Percentiles rank a stretch among this genome's conserved stretches.
These are phyloP conservation scores for Orthonychiurus folsomi DNA, from an alignment of 2,888 invertebrate species.

Conservation along the genomic window DNA sequence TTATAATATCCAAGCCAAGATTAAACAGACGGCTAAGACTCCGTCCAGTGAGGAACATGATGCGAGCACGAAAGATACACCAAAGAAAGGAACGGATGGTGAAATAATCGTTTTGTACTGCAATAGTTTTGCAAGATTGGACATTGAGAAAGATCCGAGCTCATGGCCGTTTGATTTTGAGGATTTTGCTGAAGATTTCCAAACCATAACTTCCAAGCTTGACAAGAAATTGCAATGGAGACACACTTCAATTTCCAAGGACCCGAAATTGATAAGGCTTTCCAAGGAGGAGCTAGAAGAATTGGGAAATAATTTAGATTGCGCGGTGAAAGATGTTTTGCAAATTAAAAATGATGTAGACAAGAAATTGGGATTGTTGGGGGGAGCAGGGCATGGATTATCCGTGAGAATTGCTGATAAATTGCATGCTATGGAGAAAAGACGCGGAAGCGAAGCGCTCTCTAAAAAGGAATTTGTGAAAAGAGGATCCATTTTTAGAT, in stretches of 20 bases:
- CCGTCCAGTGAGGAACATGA: background rate
- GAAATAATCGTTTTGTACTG: slow-evolving; percentile 32
- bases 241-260: slow-evolving; percentile 12
- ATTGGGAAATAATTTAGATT: slow-evolving; percentile 25
- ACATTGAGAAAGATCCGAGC: slow-evolving; percentile 25
- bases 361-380: slow-evolving; percentile 11
- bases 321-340: slow-evolving; percentile 24
- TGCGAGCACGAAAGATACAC: background rate
- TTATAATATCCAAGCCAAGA: slow-evolving; percentile 6
- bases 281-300: slow-evolving; percentile 19
- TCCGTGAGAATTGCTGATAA: no score
- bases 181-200: slow-evolving; percentile 30
- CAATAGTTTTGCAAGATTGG: slow-evolving; percentile 30
- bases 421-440: no score
- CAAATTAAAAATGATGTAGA: slow-evolving; percentile 22
- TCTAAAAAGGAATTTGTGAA: no score
- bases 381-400: no score
- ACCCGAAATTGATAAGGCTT: slow-evolving; percentile 19
- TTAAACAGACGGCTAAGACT: background rate
- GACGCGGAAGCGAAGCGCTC: no score
- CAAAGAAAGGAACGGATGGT: slow-evolving; percentile 21
- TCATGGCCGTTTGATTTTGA: slow-evolving; percentile 35
- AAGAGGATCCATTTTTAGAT: no score
- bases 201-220: slow-evolving; percentile 22
- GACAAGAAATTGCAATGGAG: slow-evolving; percentile 19